Conservation (phyloP, 2,888 invertebrate genomes). For the Trachelus tabidus region DNA sequence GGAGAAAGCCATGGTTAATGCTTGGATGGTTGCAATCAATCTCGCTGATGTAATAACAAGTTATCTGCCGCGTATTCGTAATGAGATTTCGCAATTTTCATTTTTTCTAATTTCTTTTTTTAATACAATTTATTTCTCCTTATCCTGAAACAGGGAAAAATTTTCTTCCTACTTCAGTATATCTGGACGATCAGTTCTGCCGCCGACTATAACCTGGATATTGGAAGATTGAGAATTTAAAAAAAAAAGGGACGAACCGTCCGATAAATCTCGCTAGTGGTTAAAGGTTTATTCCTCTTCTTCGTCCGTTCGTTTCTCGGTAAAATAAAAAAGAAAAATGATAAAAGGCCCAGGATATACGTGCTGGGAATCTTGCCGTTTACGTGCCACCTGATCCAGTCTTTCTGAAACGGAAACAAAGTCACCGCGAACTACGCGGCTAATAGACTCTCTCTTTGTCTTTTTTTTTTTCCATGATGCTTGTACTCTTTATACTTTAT, state of each 20-base stretch:
- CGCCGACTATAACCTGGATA: background rate
- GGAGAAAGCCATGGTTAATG: background rate
- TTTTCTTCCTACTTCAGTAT: background rate
- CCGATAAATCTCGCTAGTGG: background rate
- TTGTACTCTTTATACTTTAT: slow-evolving; percentile 34
- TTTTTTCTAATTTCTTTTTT: background rate
- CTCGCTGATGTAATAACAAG: background rate
- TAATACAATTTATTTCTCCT: too few relatives aligned
- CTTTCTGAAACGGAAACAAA: background rate
- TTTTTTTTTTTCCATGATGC: background rate
- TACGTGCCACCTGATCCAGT: background rate
- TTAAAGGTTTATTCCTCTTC: background rate
- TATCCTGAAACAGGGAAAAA: background rate
- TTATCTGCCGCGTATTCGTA: background rate
- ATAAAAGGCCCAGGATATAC: background rate
- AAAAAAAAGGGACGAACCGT: background rate
- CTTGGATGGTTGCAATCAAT: background rate
- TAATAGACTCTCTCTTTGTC: background rate
- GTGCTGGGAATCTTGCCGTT: background rate
- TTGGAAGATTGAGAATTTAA: background rate
- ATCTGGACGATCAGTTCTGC: background rate
- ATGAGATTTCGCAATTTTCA: background rate
- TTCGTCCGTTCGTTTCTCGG: background rate
- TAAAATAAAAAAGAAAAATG: background rate
- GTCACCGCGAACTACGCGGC: background rate